phyloP scores from a whole-genome alignment of 2,888 invertebrate species.

The Ophion costatus region DNA sequence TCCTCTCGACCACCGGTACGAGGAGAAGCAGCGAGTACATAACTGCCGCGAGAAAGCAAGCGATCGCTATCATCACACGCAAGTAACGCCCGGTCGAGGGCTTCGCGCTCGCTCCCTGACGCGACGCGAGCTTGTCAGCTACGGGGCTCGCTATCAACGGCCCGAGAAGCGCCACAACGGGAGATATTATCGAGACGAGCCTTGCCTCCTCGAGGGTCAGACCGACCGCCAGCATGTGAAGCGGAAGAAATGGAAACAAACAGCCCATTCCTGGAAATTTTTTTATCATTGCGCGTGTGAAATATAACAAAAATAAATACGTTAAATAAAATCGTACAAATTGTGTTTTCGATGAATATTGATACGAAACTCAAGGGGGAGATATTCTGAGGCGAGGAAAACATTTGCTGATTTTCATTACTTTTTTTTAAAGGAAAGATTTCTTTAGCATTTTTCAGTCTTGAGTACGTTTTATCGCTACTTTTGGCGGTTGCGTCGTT shows the following conservation, averaged over 20 bases:
- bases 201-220: conserved; percentile 90
- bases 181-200: conserved; percentile 91
- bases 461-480: too few relatives aligned
- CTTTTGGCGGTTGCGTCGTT: too few relatives aligned
- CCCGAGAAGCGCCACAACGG: conserved; percentile 91
- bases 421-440: too few relatives aligned
- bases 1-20: conserved; percentile 88
- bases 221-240: conserved; percentile 91
- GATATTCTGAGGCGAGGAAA: too few relatives aligned
- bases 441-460: too few relatives aligned
- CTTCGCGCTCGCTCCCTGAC: conserved; percentile 83
- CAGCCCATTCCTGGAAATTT: conserved; percentile 89
- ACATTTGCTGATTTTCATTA: too few relatives aligned
- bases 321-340: neutral
- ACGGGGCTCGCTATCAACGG: conserved; percentile 91
- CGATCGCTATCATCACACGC: conserved; percentile 88
- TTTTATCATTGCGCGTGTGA: too few relatives aligned
- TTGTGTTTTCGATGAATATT: too few relatives aligned
- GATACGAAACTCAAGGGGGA: too few relatives aligned
- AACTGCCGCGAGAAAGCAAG: conserved; percentile 88
- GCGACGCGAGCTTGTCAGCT: conserved; percentile 88
- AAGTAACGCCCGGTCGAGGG: conserved; percentile 87
- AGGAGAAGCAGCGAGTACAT: conserved; percentile 88
- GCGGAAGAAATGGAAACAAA: conserved; percentile 91
- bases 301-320: neutral